Base-by-base conservation (phyloP, 1,140 invertebrate species). In the Agrypnia vestita region DNA sequence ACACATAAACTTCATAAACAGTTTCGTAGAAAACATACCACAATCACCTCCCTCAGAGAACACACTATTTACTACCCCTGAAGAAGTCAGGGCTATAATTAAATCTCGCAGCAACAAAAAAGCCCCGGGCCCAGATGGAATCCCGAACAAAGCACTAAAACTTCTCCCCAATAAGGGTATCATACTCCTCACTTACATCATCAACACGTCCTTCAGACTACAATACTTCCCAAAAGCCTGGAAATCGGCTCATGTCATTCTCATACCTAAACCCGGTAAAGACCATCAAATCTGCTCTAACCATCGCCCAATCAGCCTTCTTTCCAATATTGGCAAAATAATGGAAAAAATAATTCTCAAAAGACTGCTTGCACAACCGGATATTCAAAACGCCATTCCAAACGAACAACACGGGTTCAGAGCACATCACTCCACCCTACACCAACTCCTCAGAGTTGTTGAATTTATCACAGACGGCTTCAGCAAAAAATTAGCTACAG, bases 371-470 rank as follows among this genome's bases (percentile, higher is more conserved):
- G 12, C 17, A 9, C 61, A 46, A 21, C 35, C 7, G 4, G 4
- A 11, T 12, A 13, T 13, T 1, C 11, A 1, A 4, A 3, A 25
- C 21, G 35, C 21, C 21, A 19, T 62, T n/a, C 61, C 15, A 12
- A n/a, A 12, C n/a, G 61, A 43, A 43, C 61, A 62, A 62, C 21
- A 62, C 12, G 61, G 21, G 0, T 62, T 62, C 61, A 62, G 61
- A 43, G 8, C 21, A 7, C 9, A 35, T 13, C 61, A 62, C 11
- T 62, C 61, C 12, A 62, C 61, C 7, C 61, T 62, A 6, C 61
- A 62, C 0, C 61, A 43, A 43, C 21, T 43, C 3, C 11, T 13
- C 25, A 43, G 25, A 35, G 61, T 43, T 56, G n/a, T 15, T 17
- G 53, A 62, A 12, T 10, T 10, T 25, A 13, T 35, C 4, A 12